These are phyloP conservation scores for Thecocarcelia acutangulata DNA, from an alignment of 2,888 invertebrate genomes.

Conservation along the genomic window DNA sequence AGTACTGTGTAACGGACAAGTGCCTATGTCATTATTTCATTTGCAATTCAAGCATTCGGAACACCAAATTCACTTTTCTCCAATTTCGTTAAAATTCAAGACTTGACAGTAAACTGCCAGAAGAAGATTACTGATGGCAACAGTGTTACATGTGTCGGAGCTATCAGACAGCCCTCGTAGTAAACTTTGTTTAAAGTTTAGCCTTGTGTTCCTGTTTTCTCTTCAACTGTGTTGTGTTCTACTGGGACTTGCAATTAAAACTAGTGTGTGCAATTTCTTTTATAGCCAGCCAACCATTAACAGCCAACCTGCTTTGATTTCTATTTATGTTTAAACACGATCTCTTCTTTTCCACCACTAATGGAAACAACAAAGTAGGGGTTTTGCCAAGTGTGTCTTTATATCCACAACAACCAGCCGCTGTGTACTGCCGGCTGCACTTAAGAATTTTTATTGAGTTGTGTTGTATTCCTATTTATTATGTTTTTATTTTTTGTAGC, in stretches of 20 bases:
- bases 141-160: too few relatives aligned
- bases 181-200: too few relatives aligned
- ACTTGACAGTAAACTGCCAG: too few relatives aligned
- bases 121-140: too few relatives aligned
- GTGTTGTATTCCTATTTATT: neutral
- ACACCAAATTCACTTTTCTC: too few relatives aligned
- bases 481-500: neutral
- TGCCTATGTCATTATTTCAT: too few relatives aligned
- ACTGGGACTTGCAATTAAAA: too few relatives aligned
- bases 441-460: conserved; percentile 7
- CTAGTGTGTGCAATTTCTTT: neutral
- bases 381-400: neutral
- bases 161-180: too few relatives aligned
- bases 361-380: neutral
- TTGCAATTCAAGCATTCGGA: too few relatives aligned
- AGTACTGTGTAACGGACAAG: too few relatives aligned
- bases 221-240: neutral
- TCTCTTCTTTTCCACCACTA: neutral
- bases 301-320: neutral
- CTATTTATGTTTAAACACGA: neutral
- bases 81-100: too few relatives aligned
- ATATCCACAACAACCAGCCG: conserved; percentile 5
- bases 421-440: conserved; percentile 36
- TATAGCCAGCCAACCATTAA: neutral
- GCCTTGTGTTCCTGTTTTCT: too few relatives aligned